Evolutionary conservation across 2,888 invertebrate species (phyloP).

Genomic region (Protodeltote pygarga): DNA sequence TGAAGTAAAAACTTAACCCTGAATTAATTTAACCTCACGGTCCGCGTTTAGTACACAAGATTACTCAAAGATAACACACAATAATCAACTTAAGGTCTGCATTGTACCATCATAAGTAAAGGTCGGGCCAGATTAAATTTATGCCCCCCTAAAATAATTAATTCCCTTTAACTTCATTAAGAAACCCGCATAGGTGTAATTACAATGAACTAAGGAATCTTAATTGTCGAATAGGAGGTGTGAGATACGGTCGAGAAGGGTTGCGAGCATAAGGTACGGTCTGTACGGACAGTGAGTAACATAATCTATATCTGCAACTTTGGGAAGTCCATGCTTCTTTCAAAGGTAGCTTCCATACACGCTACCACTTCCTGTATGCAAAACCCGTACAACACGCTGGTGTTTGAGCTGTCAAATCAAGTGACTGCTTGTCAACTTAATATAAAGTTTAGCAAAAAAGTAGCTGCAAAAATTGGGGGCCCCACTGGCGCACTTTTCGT

Average conservation of each 20-base stretch:
- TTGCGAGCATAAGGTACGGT: neutral
- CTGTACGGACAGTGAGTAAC: too few species aligned
- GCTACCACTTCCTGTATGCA: too few species aligned
- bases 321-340: too few species aligned
- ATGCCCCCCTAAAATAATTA: constrained; percentile 84
- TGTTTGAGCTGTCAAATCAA: too few species aligned
- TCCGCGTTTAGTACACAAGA: constrained; percentile 49
- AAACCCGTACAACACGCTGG: too few species aligned
- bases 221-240: constrained; percentile 82
- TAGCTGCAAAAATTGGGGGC: too few species aligned
- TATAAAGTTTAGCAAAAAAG: too few species aligned
- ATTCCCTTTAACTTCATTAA: constrained; percentile 87
- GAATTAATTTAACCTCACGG: constrained; percentile 34
- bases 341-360: too few species aligned
- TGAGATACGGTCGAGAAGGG: constrained; percentile 52
- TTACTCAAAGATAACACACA: constrained; percentile 62
- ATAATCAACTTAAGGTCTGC: constrained; percentile 68
- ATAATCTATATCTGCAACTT: too few species aligned
- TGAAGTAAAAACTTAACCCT: constrained; percentile 1
- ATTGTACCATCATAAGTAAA: constrained; percentile 78
- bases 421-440: too few species aligned
- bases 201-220: constrained; percentile 86
- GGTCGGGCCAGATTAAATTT: constrained; percentile 82
- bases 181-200: constrained; percentile 87
- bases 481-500: too few species aligned